These are phyloP conservation scores for Tyria jacobaeae DNA, from an alignment of 2,888 invertebrate species.

Conservation along the genomic window DNA sequence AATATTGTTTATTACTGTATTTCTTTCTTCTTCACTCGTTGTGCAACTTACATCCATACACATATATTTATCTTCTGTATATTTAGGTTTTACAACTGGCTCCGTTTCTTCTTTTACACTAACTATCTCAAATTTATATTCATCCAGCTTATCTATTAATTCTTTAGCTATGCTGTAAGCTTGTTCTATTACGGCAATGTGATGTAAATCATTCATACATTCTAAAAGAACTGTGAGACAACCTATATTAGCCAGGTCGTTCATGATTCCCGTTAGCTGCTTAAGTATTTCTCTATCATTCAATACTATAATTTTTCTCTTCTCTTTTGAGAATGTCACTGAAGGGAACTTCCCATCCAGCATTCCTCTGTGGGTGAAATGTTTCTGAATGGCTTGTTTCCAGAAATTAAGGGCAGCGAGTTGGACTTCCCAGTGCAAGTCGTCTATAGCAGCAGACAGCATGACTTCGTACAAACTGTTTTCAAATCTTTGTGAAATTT, in stretches of 20 bases:
- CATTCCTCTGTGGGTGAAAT: slow-evolving; percentile 86
- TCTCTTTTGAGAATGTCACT: slow-evolving; percentile 91
- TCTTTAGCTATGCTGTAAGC: slow-evolving; percentile 82
- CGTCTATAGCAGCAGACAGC: slow-evolving; percentile 87
- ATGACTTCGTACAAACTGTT: slow-evolving; percentile 86
- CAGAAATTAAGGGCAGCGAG: slow-evolving; percentile 89
- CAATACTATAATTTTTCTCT: slow-evolving; percentile 89
- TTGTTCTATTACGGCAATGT: slow-evolving; percentile 88
- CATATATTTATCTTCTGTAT: slow-evolving; percentile 22
- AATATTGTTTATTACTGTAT: slow-evolving; percentile 85
- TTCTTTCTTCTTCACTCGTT: slow-evolving; percentile 18
- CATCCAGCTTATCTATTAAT: slow-evolving; percentile 78
- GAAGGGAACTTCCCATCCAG: slow-evolving; percentile 90
- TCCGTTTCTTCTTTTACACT: slow-evolving; percentile 24
- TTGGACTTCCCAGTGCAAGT: slow-evolving; percentile 92
- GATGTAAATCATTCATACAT: slow-evolving; percentile 88
- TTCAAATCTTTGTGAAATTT: slow-evolving; percentile 80
- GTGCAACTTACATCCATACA: slow-evolving; percentile 26
- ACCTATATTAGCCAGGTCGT: slow-evolving; percentile 87
- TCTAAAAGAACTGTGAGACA: slow-evolving; percentile 89
- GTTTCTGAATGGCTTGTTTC: slow-evolving; percentile 87
- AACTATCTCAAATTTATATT: slow-evolving; percentile 71
- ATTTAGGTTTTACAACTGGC: slow-evolving; percentile 13
- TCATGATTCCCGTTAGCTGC: slow-evolving; percentile 87
- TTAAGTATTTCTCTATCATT: slow-evolving; percentile 87